Conservation (phyloP, 2,113 vertebrate species). For the Panurus biarmicus region DNA sequence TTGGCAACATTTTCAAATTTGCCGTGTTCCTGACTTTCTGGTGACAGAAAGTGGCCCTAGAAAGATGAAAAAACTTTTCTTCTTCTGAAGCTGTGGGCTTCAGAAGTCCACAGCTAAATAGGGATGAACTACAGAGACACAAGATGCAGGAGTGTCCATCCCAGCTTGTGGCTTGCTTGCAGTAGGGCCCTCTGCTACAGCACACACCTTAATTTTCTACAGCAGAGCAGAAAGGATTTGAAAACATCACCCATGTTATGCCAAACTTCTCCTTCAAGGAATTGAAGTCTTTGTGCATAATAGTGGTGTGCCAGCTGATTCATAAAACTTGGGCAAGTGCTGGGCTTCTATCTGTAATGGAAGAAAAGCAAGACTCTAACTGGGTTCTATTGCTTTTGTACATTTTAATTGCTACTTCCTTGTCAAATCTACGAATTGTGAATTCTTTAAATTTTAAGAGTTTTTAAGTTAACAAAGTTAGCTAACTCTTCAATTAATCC, state of each 20-base stretch:
- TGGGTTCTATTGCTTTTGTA: background rate
- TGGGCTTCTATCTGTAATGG: conserved; percentile 26
- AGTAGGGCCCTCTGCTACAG: conserved; percentile 37
- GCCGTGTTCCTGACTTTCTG: background rate
- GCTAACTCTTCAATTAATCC: background rate
- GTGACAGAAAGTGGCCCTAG: background rate
- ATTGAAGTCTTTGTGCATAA: conserved; percentile 33
- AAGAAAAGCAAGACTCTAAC: background rate
- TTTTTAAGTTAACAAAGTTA: background rate
- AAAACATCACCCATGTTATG: conserved; percentile 54
- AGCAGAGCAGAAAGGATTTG: conserved; percentile 63
- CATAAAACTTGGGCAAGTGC: conserved; percentile 2
- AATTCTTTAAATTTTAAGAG: background rate
- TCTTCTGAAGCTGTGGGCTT: too few species aligned
- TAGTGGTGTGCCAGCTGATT: conserved; percentile 21
- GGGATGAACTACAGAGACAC: conserved; percentile 42
- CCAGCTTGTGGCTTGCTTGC: conserved; percentile 6
- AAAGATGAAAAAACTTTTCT: conserved; percentile 44
- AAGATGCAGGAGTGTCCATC: conserved; percentile 42
- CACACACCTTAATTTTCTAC: conserved; percentile 30
- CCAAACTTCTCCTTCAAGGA: conserved; percentile 57
- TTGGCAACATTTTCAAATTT: conserved; percentile 51
- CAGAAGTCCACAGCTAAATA: conserved; percentile 59
- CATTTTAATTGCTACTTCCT: background rate
- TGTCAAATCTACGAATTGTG: background rate